phyloP scores from a whole-genome alignment of 2,888 invertebrate species.

The Notodonta ziczac region DNA sequence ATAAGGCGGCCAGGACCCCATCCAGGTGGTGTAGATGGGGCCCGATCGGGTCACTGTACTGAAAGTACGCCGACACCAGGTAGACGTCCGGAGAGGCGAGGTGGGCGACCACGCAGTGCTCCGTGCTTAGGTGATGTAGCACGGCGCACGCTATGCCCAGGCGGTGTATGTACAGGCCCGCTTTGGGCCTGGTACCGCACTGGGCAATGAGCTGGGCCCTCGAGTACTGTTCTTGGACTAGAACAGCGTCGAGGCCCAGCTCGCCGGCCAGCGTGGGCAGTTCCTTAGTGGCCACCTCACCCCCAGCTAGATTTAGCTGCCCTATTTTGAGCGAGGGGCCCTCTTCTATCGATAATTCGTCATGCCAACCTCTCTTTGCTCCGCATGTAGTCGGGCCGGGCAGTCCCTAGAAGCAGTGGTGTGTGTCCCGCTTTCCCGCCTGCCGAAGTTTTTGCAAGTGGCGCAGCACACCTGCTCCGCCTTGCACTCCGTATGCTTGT shows the following conservation, averaged over 20 bases:
- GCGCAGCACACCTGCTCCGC: conserved; percentile 21
- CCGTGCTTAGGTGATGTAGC: no score
- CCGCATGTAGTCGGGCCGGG: conserved; percentile 25
- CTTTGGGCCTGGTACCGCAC: conserved; percentile 18
- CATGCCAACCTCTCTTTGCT: conserved; percentile 10
- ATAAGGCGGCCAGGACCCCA: neutral
- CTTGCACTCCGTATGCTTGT: conserved; percentile 17
- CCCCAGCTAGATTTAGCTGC: conserved; percentile 31
- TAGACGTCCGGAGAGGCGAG: no score
- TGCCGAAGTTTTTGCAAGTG: conserved; percentile 27
- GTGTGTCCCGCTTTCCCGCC: conserved; percentile 16
- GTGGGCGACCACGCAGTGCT: no score
- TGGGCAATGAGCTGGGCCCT: conserved; percentile 2
- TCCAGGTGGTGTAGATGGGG: conserved; percentile 7
- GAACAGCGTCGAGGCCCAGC: conserved; percentile 33
- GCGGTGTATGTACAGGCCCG: conserved; percentile 19
- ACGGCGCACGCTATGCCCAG: no score
- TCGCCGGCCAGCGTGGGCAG: conserved; percentile 23
- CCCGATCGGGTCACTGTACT: no score
- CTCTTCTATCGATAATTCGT: conserved; percentile 16
- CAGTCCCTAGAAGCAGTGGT: conserved; percentile 22
- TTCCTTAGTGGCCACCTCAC: conserved; percentile 25
- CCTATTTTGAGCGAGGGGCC: conserved; percentile 12
- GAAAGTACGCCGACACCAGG: no score
- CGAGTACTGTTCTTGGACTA: conserved; percentile 35